Percentiles rank a stretch among this genome's conserved stretches.
phyloP scores from a whole-genome alignment of 2,888 invertebrate species.

The Rotaria macrura region DNA sequence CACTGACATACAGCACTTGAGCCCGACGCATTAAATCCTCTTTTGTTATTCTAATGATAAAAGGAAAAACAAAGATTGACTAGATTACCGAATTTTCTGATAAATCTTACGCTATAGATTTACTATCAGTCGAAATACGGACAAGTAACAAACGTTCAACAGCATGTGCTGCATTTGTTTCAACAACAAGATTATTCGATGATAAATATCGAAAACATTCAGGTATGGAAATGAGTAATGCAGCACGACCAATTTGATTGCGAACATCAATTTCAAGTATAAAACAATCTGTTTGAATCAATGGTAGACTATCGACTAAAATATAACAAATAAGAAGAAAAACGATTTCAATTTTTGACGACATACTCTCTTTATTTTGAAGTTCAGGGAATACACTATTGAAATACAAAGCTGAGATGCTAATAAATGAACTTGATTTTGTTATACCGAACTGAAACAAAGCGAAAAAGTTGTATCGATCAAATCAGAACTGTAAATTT shows the following conservation, averaged over 20 bases:
- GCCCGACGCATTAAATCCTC: conserved; percentile 40
- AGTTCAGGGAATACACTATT: conserved; percentile 76
- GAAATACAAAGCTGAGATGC: conserved; percentile 75
- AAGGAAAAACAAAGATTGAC: neutral
- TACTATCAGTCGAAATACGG: neutral
- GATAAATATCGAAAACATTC: conserved; percentile 66
- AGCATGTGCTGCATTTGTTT: conserved; percentile 83
- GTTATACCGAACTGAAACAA: conserved; percentile 67
- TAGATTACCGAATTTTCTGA: too few relatives aligned
- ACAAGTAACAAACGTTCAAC: conserved; percentile 60
- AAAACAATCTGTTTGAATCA: conserved; percentile 86
- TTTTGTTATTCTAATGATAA: conserved; percentile 39
- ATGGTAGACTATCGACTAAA: conserved; percentile 73
- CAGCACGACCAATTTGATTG: conserved; percentile 69
- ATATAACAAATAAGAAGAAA: conserved; percentile 40
- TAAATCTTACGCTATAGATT: neutral
- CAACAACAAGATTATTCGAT: conserved; percentile 72
- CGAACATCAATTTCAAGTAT: conserved; percentile 93
- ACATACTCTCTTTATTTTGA: conserved; percentile 56
- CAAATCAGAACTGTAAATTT: neutral
- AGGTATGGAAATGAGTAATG: conserved; percentile 65
- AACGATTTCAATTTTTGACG: too few relatives aligned
- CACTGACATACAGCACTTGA: conserved; percentile 61
- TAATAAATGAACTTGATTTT: conserved; percentile 75
- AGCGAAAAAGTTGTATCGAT: neutral